A percentile compares a stretch with the other conserved stretches of the same genome.
Evolutionary conservation across 2,888 invertebrate species (phyloP).

Genomic region (Byasa hedistus): DNA sequence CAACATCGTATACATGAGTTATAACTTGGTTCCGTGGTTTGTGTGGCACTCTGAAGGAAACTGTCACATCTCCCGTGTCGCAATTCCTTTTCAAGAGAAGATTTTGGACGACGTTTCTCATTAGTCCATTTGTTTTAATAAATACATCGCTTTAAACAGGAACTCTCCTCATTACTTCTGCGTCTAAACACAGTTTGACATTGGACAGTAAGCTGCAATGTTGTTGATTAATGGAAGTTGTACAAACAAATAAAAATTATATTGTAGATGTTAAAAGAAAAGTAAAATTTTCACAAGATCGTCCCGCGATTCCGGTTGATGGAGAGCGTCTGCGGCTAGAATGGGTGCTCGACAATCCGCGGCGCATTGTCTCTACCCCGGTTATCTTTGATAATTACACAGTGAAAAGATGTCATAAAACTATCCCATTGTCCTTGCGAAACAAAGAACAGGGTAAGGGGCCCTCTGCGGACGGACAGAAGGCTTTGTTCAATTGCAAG

Average conservation of each 20-base stretch:
- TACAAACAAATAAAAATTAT: too few relatives aligned
- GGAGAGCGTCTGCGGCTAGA: conserved; percentile 1
- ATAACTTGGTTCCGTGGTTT: conserved; percentile 25
- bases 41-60: conserved; percentile 30
- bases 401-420: conserved; percentile 7
- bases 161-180: too few relatives aligned
- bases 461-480: neutral
- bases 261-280: too few relatives aligned
- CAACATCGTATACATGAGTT: too few relatives aligned
- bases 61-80: conserved; percentile 27
- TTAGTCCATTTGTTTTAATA: too few relatives aligned
- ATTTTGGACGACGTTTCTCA: conserved; percentile 30
- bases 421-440: conserved; percentile 17
- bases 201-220: too few relatives aligned
- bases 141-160: too few relatives aligned
- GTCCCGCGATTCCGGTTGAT: too few relatives aligned
- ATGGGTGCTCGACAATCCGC: conserved; percentile 4
- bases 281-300: too few relatives aligned
- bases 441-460: conserved; percentile 12
- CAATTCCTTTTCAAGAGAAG: conserved; percentile 30
- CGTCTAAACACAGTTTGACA: too few relatives aligned
- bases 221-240: too few relatives aligned
- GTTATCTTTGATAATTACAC: conserved; percentile 23
- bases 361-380: conserved; percentile 4
- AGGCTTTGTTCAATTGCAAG: conserved; percentile 11